A percentile compares a stretch with the other conserved stretches of the same genome.
phyloP scores from a whole-genome alignment of 2,888 invertebrate species.

The Ornithoptera alexandrae region DNA sequence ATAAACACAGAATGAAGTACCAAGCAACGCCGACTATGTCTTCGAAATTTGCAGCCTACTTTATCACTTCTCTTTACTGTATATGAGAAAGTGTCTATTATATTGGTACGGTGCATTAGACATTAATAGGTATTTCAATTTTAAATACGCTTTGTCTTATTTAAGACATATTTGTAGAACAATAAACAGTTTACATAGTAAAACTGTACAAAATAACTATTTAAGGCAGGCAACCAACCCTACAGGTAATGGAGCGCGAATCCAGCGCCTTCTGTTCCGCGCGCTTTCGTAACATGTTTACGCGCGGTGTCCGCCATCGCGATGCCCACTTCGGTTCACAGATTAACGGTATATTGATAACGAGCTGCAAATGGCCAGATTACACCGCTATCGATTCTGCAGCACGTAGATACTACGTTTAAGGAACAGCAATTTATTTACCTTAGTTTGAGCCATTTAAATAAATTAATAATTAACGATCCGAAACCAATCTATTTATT shows the following conservation, averaged over 20 bases:
- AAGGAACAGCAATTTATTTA: neutral
- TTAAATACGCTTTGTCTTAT: too few species aligned
- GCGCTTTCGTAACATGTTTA: slow-evolving; percentile 63
- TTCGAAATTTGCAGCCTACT: neutral
- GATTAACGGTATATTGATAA: slow-evolving; percentile 35
- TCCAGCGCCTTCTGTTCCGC: slow-evolving; percentile 65
- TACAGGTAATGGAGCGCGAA: slow-evolving; percentile 68
- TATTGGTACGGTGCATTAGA: too few species aligned
- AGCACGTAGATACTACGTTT: neutral
- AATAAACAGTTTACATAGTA: neutral
- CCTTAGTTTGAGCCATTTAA: neutral
- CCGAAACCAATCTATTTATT: too few species aligned
- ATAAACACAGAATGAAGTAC: neutral
- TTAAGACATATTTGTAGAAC: too few species aligned
- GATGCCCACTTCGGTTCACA: slow-evolving; percentile 34
- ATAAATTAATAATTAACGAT: too few species aligned
- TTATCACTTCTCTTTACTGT: neutral
- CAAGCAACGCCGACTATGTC: neutral
- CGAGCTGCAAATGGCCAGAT: slow-evolving; percentile 32
- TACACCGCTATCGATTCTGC: slow-evolving; percentile 26
- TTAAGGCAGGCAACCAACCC: slow-evolving; percentile 37
- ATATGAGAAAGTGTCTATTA: neutral
- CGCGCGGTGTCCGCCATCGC: slow-evolving; percentile 31
- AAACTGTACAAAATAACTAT: neutral
- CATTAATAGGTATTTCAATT: too few species aligned